Conservation (phyloP, 1,140 invertebrate species). For the Ceratoteleas bidentatus region DNA sequence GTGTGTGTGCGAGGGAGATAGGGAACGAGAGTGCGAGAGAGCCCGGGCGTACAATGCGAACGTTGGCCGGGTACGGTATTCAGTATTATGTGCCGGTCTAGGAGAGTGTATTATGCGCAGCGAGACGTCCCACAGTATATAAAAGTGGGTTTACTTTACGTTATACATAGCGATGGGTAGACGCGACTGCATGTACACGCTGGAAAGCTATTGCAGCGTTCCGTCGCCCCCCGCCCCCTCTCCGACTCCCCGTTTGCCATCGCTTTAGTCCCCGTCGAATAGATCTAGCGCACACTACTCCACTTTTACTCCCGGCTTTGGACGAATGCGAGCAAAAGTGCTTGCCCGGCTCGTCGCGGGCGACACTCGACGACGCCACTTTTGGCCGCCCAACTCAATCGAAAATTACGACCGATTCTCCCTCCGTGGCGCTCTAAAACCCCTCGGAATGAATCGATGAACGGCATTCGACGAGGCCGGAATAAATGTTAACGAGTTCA, state of each 20-base stretch:
- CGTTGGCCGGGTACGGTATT: slow-evolving; percentile 59
- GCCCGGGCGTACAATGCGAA: slow-evolving; percentile 45
- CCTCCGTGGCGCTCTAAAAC: background rate
- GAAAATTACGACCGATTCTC: slow-evolving; percentile 20
- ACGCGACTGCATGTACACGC: slow-evolving; percentile 54
- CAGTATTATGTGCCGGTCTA: slow-evolving; percentile 67
- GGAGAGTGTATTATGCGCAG: slow-evolving; percentile 72
- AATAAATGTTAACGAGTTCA: background rate
- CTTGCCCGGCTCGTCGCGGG: slow-evolving; percentile 21
- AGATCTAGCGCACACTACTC: slow-evolving; percentile 53
- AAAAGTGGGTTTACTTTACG: slow-evolving; percentile 74
- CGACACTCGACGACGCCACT: slow-evolving; percentile 35
- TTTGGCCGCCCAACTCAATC: slow-evolving; percentile 22
- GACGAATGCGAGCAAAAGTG: slow-evolving; percentile 41
- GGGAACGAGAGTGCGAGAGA: no score
- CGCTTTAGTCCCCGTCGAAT: slow-evolving; percentile 56
- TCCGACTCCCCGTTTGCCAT: slow-evolving; percentile 18
- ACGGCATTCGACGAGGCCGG: no score
- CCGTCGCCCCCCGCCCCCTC: slow-evolving; percentile 7
- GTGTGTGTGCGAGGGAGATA: no score
- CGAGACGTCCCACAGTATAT: slow-evolving; percentile 70
- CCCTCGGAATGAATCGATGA: background rate
- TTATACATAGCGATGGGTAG: slow-evolving; percentile 65
- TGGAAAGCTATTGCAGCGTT: slow-evolving; percentile 55
- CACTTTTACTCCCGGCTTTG: slow-evolving; percentile 63